These are phyloP conservation scores for Microplitis mediator DNA, from an alignment of 1,140 invertebrate species.

Conservation along the genomic window DNA sequence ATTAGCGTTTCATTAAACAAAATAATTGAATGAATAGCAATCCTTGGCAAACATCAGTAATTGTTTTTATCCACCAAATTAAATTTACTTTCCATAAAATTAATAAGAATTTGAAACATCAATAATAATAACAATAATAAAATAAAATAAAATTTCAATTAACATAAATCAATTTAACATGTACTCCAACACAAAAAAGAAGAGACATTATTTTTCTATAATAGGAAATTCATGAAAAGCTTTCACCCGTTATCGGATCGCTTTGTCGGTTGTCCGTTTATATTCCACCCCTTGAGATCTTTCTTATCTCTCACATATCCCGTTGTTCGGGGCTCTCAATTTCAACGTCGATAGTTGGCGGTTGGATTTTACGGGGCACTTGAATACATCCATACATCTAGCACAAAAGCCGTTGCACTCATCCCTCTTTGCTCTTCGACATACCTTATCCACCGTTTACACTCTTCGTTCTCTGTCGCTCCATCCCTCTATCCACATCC, in stretches of 20 bases:
- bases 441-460: not conserved
- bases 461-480: conserved; percentile 1
- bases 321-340: conserved; percentile 1
- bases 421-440: not conserved
- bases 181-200: not conserved
- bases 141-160: no score
- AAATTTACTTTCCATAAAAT: no score
- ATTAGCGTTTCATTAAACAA: no score
- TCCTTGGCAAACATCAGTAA: no score
- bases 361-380: conserved; percentile 18
- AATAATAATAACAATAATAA: no score
- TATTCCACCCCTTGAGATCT: not conserved
- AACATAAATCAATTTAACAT: no score
- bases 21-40: no score
- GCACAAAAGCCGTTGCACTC: conserved; percentile 11
- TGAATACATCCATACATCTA: not conserved
- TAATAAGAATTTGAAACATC: no score
- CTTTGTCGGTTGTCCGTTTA: conserved; percentile 25
- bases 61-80: no score
- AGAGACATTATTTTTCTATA: not conserved
- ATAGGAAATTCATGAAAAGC: not conserved
- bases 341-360: conserved; percentile 13
- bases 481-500: not conserved
- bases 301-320: conserved; percentile 8
- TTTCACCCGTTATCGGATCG: conserved; percentile 17